Conservation (phyloP, 2,797 vertebrate genomes). For the Lepilemur ruficaudatus region DNA sequence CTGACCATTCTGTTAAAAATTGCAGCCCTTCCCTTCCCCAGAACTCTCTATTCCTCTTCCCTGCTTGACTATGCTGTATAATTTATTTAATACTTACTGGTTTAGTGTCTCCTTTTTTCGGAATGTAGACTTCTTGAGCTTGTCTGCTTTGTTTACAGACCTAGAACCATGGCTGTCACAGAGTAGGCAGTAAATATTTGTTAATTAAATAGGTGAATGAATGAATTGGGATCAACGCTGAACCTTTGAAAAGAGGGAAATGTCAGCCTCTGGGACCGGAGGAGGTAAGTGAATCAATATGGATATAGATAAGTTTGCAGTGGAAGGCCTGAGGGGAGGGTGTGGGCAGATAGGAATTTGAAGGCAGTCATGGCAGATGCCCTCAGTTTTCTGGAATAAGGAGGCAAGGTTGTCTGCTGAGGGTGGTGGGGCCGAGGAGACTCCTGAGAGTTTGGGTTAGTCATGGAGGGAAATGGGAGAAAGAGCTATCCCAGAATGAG, state of each 20-base stretch:
- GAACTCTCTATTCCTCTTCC: background rate
- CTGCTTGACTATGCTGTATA: background rate
- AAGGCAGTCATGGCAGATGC: background rate
- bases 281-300: background rate
- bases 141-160: constrained; percentile 14
- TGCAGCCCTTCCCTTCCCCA: background rate
- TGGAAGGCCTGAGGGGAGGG: background rate
- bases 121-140: background rate
- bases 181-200: background rate
- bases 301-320: background rate
- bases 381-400: constrained; percentile 2
- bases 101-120: background rate
- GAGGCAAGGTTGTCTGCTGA: background rate
- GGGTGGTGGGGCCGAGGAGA: background rate
- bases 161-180: background rate
- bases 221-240: constrained; percentile 11
- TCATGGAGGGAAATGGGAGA: background rate
- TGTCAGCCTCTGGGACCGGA: constrained; percentile 4
- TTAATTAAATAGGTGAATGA: background rate
- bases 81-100: background rate
- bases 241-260: background rate
- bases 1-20: background rate
- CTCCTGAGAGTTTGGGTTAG: background rate
- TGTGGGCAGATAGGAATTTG: background rate
- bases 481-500: background rate